phyloP scores from a whole-genome alignment of 2,797 vertebrate species.

The Serranus cabrilla region DNA sequence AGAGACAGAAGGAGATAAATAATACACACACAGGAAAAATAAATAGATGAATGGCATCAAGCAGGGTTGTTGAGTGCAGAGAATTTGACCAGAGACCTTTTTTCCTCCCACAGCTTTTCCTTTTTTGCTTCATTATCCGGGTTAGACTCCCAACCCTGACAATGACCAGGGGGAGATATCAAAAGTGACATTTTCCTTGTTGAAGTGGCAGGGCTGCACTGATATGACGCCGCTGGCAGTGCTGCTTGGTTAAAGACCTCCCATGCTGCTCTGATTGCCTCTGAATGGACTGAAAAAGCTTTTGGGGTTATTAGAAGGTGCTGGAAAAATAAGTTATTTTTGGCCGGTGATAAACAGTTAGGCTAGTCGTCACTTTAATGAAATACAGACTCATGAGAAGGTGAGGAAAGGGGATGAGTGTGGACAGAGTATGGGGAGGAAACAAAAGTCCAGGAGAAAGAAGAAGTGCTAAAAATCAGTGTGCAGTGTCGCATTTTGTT shows the following conservation, averaged over 20 bases:
- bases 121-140: slow-evolving; percentile 73
- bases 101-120: slow-evolving; percentile 56
- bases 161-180: slow-evolving; percentile 77
- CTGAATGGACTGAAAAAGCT: slow-evolving; percentile 58
- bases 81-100: slow-evolving; percentile 50
- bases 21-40: slow-evolving; percentile 12
- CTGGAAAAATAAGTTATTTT: slow-evolving; percentile 52
- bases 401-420: slow-evolving; percentile 50
- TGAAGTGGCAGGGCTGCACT: slow-evolving; percentile 65
- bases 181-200: slow-evolving; percentile 79
- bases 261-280: slow-evolving; percentile 68
- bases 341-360: slow-evolving; percentile 51
- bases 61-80: slow-evolving; percentile 18
- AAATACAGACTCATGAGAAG: slow-evolving; percentile 64
- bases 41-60: slow-evolving; percentile 38
- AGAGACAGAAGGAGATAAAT: slow-evolving; percentile 45
- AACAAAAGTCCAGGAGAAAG: slow-evolving; percentile 22
- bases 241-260: slow-evolving; percentile 66
- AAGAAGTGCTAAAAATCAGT: background rate
- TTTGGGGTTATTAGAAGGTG: slow-evolving; percentile 59
- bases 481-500: background rate
- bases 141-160: slow-evolving; percentile 67
- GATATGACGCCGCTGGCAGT: slow-evolving; percentile 70
- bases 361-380: slow-evolving; percentile 58
- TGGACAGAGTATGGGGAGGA: slow-evolving; percentile 15